Evolutionary conservation across 2,888 invertebrate species (phyloP).

Genomic region (Ligdia adustata): DNA sequence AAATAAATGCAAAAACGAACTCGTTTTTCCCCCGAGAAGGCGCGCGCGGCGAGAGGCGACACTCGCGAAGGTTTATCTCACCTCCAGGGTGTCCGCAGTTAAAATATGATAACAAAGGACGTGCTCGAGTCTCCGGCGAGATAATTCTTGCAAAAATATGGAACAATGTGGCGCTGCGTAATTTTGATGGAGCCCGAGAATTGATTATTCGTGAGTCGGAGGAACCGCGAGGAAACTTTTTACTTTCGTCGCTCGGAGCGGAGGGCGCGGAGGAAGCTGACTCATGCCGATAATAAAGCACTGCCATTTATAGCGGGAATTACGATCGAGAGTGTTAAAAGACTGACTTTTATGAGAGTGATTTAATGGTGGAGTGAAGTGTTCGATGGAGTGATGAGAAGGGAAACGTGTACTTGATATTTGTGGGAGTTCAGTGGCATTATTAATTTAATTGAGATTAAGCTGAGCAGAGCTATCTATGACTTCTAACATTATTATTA

Average conservation of each 20-base stretch:
- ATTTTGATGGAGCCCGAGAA: conserved; percentile 19
- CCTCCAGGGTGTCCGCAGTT: conserved; percentile 12
- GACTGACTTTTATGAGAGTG: conserved; percentile 33
- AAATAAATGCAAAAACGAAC: neutral
- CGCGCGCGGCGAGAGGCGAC: conserved; percentile 2
- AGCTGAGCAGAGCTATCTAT: too few species aligned
- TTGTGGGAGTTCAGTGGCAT: too few species aligned
- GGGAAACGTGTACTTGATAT: too few species aligned
- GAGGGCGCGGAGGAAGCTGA: conserved; percentile 11
- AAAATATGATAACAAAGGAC: conserved; percentile 28
- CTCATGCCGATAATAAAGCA: conserved; percentile 18
- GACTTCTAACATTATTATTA: too few species aligned
- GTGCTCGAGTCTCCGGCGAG: conserved; percentile 23
- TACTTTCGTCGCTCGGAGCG: conserved; percentile 1
- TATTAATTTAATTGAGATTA: too few species aligned
- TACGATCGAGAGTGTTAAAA: conserved; percentile 41
- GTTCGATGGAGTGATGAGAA: conserved; percentile 21
- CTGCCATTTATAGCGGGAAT: conserved; percentile 9
- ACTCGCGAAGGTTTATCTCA: conserved; percentile 18
- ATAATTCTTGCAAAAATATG: conserved; percentile 28
- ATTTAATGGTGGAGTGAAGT: conserved; percentile 5
- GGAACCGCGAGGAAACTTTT: conserved; percentile 13
- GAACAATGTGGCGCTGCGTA: conserved; percentile 17
- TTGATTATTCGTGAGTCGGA: conserved; percentile 22
- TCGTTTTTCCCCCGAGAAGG: conserved; percentile 1